phyloP scores from a whole-genome alignment of 2,113 vertebrate genomes.

The Beaufortia kweichowensis region DNA sequence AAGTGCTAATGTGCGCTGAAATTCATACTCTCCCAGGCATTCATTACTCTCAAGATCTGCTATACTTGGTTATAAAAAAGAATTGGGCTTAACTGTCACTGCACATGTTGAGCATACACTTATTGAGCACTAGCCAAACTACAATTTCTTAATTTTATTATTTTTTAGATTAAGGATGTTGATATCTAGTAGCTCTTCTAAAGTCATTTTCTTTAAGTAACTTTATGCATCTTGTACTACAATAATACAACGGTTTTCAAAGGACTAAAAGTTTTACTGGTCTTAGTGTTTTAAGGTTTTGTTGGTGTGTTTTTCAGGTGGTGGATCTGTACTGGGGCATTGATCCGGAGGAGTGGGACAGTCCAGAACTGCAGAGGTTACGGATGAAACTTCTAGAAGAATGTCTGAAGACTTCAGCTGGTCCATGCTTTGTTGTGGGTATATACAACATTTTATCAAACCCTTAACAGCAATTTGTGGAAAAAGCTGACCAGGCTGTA shows the following conservation, averaged over 20 bases:
- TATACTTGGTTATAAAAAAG: conserved; percentile 6
- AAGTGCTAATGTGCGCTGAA: conserved; percentile 31
- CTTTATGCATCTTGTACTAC: not conserved
- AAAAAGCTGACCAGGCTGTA: not conserved
- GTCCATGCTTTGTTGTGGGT: conserved; percentile 99
- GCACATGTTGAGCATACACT: too few relatives aligned
- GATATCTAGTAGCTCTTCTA: conserved; percentile 6
- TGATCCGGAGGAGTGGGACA: conserved; percentile 91
- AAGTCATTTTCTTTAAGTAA: not conserved
- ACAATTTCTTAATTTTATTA: too few relatives aligned
- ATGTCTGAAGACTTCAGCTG: conserved; percentile 94
- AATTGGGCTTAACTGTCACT: too few relatives aligned
- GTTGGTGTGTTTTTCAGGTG: conserved; percentile 75
- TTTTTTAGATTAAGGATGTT: conserved; percentile 34
- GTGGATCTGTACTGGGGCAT: conserved; percentile 98
- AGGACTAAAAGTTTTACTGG: too few relatives aligned
- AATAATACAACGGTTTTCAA: too few relatives aligned
- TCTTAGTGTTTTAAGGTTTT: conserved; percentile 3
- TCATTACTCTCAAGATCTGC: conserved; percentile 4
- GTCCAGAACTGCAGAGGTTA: conserved; percentile 88
- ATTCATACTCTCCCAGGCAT: conserved; percentile 25
- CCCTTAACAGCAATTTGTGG: not conserved
- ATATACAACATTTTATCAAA: conserved; percentile 60
- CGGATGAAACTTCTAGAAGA: conserved; percentile 96
- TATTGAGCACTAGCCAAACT: too few relatives aligned